Evolutionary conservation across 2,888 invertebrate species (phyloP).

Genomic region (Dendrolimus houi): DNA sequence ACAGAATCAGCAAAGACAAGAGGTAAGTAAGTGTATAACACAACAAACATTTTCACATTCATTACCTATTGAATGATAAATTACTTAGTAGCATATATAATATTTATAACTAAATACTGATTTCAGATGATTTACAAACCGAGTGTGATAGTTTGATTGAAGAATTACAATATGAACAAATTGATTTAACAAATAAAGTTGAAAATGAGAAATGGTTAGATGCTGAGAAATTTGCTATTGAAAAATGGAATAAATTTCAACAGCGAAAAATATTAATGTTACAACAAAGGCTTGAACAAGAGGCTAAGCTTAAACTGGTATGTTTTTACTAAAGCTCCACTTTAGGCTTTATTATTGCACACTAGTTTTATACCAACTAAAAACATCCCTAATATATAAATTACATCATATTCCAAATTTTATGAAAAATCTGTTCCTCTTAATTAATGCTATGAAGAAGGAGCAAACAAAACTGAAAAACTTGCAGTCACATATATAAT

Average conservation of each 20-base stretch:
- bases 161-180: conserved; percentile 1
- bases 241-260: conserved; percentile 79
- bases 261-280: conserved; percentile 70
- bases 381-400: too few species aligned
- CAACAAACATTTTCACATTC: too few species aligned
- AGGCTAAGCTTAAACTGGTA: conserved; percentile 70
- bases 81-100: neutral
- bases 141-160: neutral
- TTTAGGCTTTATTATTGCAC: too few species aligned
- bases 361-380: too few species aligned
- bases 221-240: conserved; percentile 79
- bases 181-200: conserved; percentile 12
- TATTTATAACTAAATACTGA: neutral
- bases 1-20: conserved; percentile 75
- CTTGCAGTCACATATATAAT: too few species aligned
- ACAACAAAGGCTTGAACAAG: conserved; percentile 76
- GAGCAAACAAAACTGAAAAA: too few species aligned
- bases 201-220: conserved; percentile 81
- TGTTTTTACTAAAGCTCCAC: conserved; percentile 7
- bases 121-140: neutral
- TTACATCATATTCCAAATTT: too few species aligned
- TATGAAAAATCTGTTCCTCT: too few species aligned
- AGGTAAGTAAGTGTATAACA: conserved; percentile 53
- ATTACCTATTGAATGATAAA: too few species aligned
- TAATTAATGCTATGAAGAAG: too few species aligned